Conservation (phyloP, 2,113 vertebrate genomes). For the Sialia sialis region DNA sequence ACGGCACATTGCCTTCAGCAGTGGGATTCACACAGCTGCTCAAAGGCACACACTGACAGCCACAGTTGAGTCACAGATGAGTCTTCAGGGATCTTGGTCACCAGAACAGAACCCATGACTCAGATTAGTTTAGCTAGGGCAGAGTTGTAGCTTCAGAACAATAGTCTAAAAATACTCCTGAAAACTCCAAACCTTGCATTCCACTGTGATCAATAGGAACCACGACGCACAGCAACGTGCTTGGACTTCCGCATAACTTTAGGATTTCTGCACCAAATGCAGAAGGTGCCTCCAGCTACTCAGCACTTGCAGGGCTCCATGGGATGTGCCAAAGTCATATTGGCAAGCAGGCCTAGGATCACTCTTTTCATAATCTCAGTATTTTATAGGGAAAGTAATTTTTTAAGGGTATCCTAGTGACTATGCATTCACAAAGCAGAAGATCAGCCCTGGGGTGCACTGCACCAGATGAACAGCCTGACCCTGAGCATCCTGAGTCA, state of each 20-base stretch:
- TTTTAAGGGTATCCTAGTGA: not conserved
- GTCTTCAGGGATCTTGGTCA: not conserved
- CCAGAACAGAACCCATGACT: not conserved
- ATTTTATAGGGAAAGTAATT: not conserved
- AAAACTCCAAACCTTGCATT: not conserved
- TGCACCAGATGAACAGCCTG: rapidly evolving
- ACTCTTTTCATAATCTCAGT: not conserved
- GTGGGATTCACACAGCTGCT: not conserved
- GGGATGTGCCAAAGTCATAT: not conserved
- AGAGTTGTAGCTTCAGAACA: not conserved
- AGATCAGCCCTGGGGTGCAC: not conserved
- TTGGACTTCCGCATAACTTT: not conserved
- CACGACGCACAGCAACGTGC: rapidly evolving
- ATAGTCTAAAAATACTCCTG: not conserved
- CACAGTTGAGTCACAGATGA: not conserved
- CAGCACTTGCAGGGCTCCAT: not conserved
- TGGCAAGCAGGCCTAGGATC: not conserved
- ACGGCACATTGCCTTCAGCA: not conserved
- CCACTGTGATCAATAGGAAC: not conserved
- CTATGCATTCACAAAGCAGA: not conserved
- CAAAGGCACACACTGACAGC: not conserved
- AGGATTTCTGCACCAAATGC: not conserved
- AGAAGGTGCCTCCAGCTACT: not conserved
- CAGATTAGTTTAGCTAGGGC: not conserved
- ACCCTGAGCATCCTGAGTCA: not conserved